Evolutionary conservation across 2,888 invertebrate genomes (phyloP).

Genomic region (Papilio gigon): DNA sequence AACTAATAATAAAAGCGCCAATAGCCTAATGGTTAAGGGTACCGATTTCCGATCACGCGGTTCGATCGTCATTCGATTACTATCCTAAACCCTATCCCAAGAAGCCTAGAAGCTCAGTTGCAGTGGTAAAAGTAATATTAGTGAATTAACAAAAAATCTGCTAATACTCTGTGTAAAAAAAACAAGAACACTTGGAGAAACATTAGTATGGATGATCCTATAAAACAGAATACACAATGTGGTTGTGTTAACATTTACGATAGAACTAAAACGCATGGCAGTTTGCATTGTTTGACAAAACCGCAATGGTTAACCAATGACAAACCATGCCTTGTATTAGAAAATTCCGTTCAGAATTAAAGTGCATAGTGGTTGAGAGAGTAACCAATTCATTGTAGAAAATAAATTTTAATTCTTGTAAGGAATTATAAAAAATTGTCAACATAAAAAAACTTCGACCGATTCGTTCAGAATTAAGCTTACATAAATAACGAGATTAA

Average conservation of each 20-base stretch:
- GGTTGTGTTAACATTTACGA: neutral
- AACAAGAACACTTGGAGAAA: no score
- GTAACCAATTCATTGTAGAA: neutral
- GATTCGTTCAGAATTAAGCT: constrained; percentile 69
- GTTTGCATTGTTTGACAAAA: constrained; percentile 59
- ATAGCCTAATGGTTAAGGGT: no score
- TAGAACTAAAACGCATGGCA: neutral
- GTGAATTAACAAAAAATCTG: no score
- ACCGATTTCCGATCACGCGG: no score
- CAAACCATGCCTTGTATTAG: neutral
- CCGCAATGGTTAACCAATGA: constrained; percentile 39
- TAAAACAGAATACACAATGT: neutral
- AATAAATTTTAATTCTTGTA: neutral
- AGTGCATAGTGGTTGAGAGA: neutral
- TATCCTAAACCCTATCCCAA: no score
- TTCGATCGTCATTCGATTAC: no score
- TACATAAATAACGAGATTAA: constrained; percentile 81
- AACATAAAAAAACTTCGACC: neutral
- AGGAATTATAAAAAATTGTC: neutral
- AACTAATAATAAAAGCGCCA: no score
- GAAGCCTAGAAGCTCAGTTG: no score
- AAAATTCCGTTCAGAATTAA: neutral
- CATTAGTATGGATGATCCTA: neutral
- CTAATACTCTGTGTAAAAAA: no score
- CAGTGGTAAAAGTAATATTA: no score